phyloP scores from a whole-genome alignment of 2,113 vertebrate genomes.

The Ptilonorhynchus violaceus region DNA sequence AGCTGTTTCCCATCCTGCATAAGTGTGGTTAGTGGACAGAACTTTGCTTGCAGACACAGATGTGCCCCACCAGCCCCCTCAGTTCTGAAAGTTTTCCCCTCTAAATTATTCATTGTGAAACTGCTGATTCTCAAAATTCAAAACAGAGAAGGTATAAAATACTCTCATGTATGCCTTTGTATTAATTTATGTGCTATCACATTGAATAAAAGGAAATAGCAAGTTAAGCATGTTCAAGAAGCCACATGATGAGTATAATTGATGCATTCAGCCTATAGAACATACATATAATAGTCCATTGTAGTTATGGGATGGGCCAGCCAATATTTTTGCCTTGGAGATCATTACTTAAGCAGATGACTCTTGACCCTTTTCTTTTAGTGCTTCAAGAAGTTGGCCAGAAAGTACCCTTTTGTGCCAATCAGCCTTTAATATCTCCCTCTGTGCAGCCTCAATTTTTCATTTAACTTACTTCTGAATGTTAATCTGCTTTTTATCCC shows the following conservation, averaged over 20 bases:
- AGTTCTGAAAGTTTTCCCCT: neutral
- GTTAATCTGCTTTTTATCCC: conserved; percentile 64
- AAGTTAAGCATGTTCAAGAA: conserved; percentile 43
- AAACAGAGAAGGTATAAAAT: conserved; percentile 32
- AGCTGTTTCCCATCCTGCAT: conserved; percentile 33
- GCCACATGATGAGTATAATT: conserved; percentile 39
- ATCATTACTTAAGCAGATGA: conserved; percentile 66
- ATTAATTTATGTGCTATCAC: conserved; percentile 42
- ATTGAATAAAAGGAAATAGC: conserved; percentile 30
- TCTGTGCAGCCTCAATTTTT: conserved; percentile 50
- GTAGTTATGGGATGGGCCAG: conserved; percentile 18
- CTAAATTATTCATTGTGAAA: conserved; percentile 53
- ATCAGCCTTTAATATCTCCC: conserved; percentile 40
- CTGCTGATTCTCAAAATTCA: conserved; percentile 14
- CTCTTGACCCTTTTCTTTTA: conserved; percentile 66
- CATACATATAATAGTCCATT: conserved; percentile 45
- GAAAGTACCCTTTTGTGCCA: conserved; percentile 58
- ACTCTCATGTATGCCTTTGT: conserved; percentile 11
- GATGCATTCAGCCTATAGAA: conserved; percentile 53
- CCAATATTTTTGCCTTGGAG: conserved; percentile 57
- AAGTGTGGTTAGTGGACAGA: conserved; percentile 27
- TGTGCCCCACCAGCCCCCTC: neutral
- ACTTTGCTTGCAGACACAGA: neutral
- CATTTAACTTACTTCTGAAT: conserved; percentile 54
- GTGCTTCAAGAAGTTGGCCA: conserved; percentile 63